Base-by-base conservation (phyloP, 2,888 invertebrate species). In the Eudasyphora cyanicolor region DNA sequence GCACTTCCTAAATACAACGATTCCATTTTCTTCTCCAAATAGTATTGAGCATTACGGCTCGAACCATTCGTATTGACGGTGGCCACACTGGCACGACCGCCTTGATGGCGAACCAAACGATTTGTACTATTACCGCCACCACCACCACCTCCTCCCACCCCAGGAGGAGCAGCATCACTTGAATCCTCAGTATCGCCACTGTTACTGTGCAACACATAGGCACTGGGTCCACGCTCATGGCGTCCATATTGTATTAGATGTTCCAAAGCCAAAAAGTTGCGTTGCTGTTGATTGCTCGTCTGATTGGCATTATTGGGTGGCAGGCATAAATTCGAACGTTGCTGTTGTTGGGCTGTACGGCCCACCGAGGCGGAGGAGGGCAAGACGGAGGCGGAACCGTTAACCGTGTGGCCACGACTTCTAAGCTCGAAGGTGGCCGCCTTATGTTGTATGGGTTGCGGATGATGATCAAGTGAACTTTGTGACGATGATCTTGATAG, bases 11-110 rank as follows among this genome's bases (percentile, higher is more conserved):
- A 89, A 86, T 92, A 92, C 71, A 92, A 86, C 0, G 91, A 90
- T 87, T 92, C 91, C 90, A 92, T 91, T 87, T 92, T 92, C 86
- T 92, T 91, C 80, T 92, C 91, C 75, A 92, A 87, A 88, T 90
- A 89, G 86, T 91, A 92, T 82, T 91, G 91, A 14, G 88, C 89
- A 76, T 87, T 89, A 29, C 86, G 85, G 7, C 85, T 86, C 45
- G 85, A 71, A 12, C 79, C 38, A 77, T 86, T 87, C 45, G 86
- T 84, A 49, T 88, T 85, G 64, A 89, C 89, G 0, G 91, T 89
- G 35, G 91, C 91, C 2, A 91, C 91, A 85, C 91, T 91, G 73
- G 90, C 90, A 10, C 91, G 88, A 14, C 91, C 91, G 60, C 88
- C 89, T 27, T 89, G 88, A 83, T 87, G 87, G 0, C 86, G 86